Evolutionary conservation across 2,113 vertebrate genomes (phyloP), one percentile per base, ranked within the genome.

Genomic region (Thermophis baileyi): DNA sequence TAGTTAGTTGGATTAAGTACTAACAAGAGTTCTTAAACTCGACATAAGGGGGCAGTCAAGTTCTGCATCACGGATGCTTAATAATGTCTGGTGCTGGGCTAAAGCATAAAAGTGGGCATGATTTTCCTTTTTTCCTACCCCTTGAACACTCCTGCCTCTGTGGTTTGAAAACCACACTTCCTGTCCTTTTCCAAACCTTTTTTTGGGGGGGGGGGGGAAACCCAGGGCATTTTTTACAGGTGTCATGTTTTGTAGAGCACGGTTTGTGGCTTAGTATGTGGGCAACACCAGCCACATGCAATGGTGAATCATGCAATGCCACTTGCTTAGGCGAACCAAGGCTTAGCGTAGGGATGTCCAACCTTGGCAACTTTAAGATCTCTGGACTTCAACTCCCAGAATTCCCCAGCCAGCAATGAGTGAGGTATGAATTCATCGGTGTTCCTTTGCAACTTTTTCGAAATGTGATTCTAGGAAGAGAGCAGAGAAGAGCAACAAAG

Each of bases 31-130:
- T 86, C 51, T 46, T 25, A 93, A 85, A 6, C 0, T 94, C 54
- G 27, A 40, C 91, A 27, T 87, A 46, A n/a, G 86, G 91, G 95
- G 85, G 91, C 89, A 88, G 91, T 88, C 57, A 86, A 35, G 22
- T 27, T n/a, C 85, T 81, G 24, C 25, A 46, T n/a, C 89, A 63
- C 25, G 0, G 16, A 90, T 0, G 6, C 1, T 14, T 54, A 25
- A 25, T 3, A 25, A 25, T 3, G 10, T 35, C 12, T 85, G 24
- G 6, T 55, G n/a, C n/a, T 35, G 44, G 49, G 0, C 46, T 49
- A 35, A 55, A n/a, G 14, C 85, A 63, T 87, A 40, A 53, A 25
- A 54, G 6, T 8, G 57, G 12, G 3, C 47, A 12, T 3, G 90
- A 0, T 86, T 18, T 55, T 25, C 7, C 44, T 18, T 49, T 87